phyloP scores from a whole-genome alignment of 2,797 vertebrate species.

The Limosa lapponica region DNA sequence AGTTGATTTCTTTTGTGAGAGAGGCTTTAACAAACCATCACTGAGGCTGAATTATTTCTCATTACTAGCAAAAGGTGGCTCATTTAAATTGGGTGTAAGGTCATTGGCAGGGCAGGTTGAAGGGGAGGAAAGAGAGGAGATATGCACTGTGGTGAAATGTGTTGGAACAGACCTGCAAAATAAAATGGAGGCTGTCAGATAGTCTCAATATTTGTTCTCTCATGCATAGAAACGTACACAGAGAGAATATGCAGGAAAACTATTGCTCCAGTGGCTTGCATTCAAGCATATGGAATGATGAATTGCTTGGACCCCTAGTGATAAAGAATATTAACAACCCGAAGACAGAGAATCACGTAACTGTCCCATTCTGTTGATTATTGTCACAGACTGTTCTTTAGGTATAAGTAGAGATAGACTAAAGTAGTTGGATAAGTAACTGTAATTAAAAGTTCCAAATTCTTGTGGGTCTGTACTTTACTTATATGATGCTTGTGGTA shows the following conservation, averaged over 20 bases:
- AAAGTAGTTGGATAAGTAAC: not conserved
- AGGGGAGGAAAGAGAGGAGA: constrained; percentile 16
- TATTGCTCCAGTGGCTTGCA: constrained; percentile 22
- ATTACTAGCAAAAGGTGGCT: not conserved
- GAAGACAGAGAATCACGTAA: not conserved
- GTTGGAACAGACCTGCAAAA: constrained; percentile 53
- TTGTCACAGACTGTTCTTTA: not conserved
- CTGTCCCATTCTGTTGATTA: not conserved
- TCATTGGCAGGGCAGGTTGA: constrained; percentile 31
- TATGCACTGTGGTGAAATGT: constrained; percentile 45
- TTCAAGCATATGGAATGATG: constrained; percentile 34
- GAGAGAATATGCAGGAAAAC: constrained; percentile 13
- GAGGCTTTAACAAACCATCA: not conserved
- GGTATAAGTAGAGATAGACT: not conserved
- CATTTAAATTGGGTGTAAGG: constrained; percentile 50
- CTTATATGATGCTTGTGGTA: not conserved
- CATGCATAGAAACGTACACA: constrained; percentile 29
- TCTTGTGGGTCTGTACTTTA: not conserved
- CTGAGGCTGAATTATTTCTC: constrained; percentile 40
- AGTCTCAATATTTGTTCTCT: constrained; percentile 46
- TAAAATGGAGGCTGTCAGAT: constrained; percentile 35
- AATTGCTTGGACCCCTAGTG: constrained; percentile 1
- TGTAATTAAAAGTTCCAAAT: not conserved
- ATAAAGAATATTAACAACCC: constrained; percentile 31
- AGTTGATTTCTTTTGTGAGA: not conserved